Evolutionary conservation across 1,140 invertebrate genomes (phyloP).

Genomic region (Araneus ventricosus): DNA sequence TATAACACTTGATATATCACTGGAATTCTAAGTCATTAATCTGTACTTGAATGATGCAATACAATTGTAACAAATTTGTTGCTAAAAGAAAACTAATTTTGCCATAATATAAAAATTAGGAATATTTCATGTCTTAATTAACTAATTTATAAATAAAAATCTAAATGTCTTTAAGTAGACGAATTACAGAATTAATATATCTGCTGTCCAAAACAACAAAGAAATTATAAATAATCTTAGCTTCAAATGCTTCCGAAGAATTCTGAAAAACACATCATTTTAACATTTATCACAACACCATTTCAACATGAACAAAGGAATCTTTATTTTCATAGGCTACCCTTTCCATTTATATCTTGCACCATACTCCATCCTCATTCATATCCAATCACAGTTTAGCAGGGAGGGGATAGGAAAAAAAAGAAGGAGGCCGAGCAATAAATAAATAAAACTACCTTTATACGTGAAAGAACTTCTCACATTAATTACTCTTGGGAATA

Average conservation of each 20-base stretch:
- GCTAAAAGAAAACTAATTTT: no score
- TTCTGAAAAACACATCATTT: not conserved
- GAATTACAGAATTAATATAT: no score
- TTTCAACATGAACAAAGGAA: not conserved
- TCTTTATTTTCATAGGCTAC: not conserved
- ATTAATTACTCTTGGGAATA: conserved; percentile 40
- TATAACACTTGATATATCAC: no score
- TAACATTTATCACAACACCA: conserved; percentile 10
- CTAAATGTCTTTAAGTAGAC: no score
- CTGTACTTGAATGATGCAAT: no score
- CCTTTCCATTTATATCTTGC: not conserved
- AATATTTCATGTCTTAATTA: no score
- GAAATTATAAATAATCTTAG: conserved; percentile 29
- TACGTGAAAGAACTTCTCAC: conserved; percentile 37
- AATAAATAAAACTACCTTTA: conserved; percentile 28
- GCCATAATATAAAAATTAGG: no score
- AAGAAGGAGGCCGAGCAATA: not conserved
- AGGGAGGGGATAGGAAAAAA: not conserved
- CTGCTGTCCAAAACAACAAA: not conserved
- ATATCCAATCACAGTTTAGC: not conserved
- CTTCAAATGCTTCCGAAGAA: not conserved
- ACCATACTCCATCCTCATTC: not conserved
- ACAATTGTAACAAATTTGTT: no score
- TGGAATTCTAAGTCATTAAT: no score
- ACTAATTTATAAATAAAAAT: no score